Evolutionary conservation across 2,797 vertebrate genomes (phyloP).

Genomic region (Gymnoscopelus braueri): DNA sequence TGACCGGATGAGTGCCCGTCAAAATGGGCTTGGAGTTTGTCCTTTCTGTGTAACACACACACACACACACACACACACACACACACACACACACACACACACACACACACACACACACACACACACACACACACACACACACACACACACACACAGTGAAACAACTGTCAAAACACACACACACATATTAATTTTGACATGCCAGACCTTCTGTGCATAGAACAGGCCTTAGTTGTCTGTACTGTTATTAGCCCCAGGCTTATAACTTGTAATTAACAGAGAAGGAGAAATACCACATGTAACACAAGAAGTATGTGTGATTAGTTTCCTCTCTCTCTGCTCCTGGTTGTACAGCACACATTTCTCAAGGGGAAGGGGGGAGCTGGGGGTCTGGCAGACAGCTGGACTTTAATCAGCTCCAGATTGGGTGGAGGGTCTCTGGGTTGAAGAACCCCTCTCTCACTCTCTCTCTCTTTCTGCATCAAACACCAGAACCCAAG

Average conservation of each 20-base stretch:
- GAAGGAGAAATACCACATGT: constrained; percentile 73
- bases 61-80: too few relatives aligned
- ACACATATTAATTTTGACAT: constrained; percentile 34
- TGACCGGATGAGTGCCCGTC: constrained; percentile 95
- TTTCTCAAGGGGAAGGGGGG: constrained; percentile 64
- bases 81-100: background rate
- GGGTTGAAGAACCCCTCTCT: constrained; percentile 55
- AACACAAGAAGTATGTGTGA: constrained; percentile 79
- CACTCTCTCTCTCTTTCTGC: constrained; percentile 20
- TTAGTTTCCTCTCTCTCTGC: constrained; percentile 77
- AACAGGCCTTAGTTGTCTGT: constrained; percentile 44
- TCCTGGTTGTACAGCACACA: constrained; percentile 75
- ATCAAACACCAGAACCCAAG: constrained; percentile 66
- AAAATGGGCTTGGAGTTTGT: constrained; percentile 95
- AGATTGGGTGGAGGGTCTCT: constrained; percentile 74
- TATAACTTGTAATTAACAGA: constrained; percentile 63
- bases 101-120: too few relatives aligned
- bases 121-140: background rate
- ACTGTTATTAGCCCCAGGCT: constrained; percentile 55
- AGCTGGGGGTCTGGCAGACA: constrained; percentile 70
- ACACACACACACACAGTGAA: constrained; percentile 13
- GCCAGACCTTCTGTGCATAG: constrained; percentile 34
- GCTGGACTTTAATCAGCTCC: constrained; percentile 79
- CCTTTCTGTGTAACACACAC: constrained; percentile 82
- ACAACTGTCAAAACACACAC: constrained; percentile 24